Base-by-base conservation (phyloP, 2,797 vertebrate species). In the Manis crassicaudata region DNA sequence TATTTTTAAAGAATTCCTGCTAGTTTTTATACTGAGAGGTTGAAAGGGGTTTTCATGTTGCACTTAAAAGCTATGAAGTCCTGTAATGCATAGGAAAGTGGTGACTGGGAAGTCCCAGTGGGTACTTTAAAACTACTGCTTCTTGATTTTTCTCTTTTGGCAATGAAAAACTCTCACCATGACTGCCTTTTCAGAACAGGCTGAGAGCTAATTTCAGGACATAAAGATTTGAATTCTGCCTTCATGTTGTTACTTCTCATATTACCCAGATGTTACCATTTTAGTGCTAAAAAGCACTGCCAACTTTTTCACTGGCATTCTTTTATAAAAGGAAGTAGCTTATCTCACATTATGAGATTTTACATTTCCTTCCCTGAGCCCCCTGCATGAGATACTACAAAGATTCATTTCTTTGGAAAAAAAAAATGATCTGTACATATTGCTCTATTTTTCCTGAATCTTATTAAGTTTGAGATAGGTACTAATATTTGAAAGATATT, bases 1-100 rank as follows among this genome's bases (percentile, higher is more conserved):
- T 77, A 70, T 79, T 92, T 96, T 17, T 93, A 35, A 88, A 50
- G 17, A 73, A 35, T 85, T 52, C 40, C 16, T 94, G 67, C 23
- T 18, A 68, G n/a, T 13, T 52, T 89, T 93, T 92, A 50, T 73
- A 67, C 1, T 58, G n/a, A 43, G 21, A 73, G 67, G 6, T 70
- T 95, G 29, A 60, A 95, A 90, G 23, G 3, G 5, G 6, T 80
- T 79, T 95, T 68, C 60, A 46, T 72, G 70, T 79, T 82, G 9
- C 65, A 89, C 91, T 83, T 92, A 90, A 67, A 80, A 96, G 84
- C 63, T 84, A 70, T 94, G 58, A 90, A 85, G 21, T 88, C 43
- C 60, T 95, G n/a, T 7, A 27, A 80, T 79, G 68, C 27, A 75
- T 60, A 73, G n/a, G 46, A 83, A 94, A 92, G 25, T 73, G 29